Evolutionary conservation across 2,888 invertebrate species (phyloP), one percentile per base, ranked within the genome.

Genomic region (Agonopterix arenella): DNA sequence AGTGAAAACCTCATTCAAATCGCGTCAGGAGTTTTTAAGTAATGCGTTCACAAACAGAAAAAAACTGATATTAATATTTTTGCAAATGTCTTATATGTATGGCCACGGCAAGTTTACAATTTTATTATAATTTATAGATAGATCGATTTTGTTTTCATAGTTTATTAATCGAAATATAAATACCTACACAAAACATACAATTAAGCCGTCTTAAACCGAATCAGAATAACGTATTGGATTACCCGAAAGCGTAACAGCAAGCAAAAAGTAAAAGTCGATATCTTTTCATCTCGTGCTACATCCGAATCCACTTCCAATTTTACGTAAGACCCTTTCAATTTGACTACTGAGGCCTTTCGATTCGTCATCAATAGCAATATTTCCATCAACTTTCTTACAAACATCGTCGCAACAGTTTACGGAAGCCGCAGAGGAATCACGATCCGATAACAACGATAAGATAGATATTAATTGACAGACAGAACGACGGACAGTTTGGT

Each of bases 261-360:
- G 56, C 59, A 78, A 80, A 80, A 82, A 84, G 82, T 80, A 80
- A 83, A 83, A 84, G 83, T 77, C 50, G 50, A 52, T 48, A 52
- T 49, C 58, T 68, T 68, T 70, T 71, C 70, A 66, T 67, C 64
- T 64, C 53, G 52, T 48, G 47, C 62, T 51, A 48, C 62, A 60
- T 68, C 28, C 69, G 66, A 66, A 73, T 72, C 65, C 64, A 72
- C 80, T 63, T 70, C 76, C 57, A 72, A 72, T 69, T 75, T 77
- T 79, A 78, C 78, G 76, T 78, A 78, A 78, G 64, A 50, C 61
- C 65, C 62, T 67, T 65, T 68, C 64, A 54, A 64, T 60, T 52
- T 50, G 43, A 45, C 50, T 50, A 16, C 47, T 9, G 49, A 47
- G 48, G 46, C 47, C 51, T 49, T 53, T 48, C 48, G n/a, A 18